Conservation (phyloP, 2,113 vertebrate species). For the Phyllostomus discolor region DNA sequence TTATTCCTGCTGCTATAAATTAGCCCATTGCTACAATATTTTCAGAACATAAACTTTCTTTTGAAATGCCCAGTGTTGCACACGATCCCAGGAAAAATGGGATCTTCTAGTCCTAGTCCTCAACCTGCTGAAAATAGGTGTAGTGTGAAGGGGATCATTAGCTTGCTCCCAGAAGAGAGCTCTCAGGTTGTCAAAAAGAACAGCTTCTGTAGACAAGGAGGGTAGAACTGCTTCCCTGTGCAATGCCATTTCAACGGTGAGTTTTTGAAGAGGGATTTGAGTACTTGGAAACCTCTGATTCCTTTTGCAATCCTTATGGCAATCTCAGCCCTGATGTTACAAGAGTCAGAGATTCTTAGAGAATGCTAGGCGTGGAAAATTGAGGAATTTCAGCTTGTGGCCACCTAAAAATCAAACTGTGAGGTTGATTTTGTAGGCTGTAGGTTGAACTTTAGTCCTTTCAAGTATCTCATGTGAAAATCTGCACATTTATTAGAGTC, state of each 20-base stretch:
- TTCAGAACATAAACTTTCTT: not conserved
- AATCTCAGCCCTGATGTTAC: not conserved
- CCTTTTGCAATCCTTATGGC: not conserved
- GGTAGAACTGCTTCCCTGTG: not conserved
- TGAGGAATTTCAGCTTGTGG: not conserved
- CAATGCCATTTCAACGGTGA: not conserved
- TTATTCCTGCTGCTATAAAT: not conserved
- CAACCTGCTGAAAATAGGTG: not conserved
- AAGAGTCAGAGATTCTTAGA: not conserved
- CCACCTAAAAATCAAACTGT: conserved; percentile 18
- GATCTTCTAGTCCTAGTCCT: not conserved
- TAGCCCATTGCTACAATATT: not conserved
- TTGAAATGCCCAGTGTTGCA: not conserved
- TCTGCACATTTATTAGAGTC: not conserved
- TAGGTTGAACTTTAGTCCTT: not conserved
- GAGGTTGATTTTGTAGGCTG: not conserved
- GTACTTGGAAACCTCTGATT: not conserved
- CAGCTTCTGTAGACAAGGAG: not conserved
- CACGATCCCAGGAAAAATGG: not conserved
- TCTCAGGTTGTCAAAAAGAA: not conserved
- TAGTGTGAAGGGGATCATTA: not conserved
- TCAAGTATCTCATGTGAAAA: not conserved
- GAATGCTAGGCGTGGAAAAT: not conserved
- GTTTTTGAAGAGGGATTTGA: not conserved
- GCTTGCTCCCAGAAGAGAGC: not conserved